Evolutionary conservation across 2,113 vertebrate species (phyloP), one percentile per base, ranked within the genome.

Genomic region (Melanerpes aurifrons): DNA sequence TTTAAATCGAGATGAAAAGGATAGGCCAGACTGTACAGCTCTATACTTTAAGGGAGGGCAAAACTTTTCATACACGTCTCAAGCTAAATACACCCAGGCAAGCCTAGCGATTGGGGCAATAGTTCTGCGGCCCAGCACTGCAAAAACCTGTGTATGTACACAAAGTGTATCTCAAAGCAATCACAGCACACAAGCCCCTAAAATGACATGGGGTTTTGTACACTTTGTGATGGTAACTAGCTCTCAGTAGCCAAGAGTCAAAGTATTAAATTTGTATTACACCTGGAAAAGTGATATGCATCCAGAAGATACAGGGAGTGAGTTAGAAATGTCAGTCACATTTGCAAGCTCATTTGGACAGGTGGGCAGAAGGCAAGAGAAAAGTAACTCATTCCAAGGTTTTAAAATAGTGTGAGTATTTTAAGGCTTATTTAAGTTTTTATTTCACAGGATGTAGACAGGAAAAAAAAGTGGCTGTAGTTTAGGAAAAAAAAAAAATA

Each of bases 391-490:
- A 10, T 57, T 94, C 92, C 95, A 97, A 96, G 89, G 90, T 97
- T 97, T 95, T 95, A 94, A 92, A 61, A 45, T 76, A 69, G 95
- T 92, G 82, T 96, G 74, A 89, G 40, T 95, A 91, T 74, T 97
- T 98, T 98, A 98, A 98, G 98, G 98, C 97, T 97, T 91, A 64
- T 40, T 97, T 94, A 96, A 97, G 83, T 91, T 91, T 85, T 96
- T 90, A 87, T 94, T 96, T 97, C 95, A 96, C 94, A 97, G 94
- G 81, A 91, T 75, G 88, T 62, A 95, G 89, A 95, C 89, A 96
- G 74, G 82, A 82, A 82, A 96, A 96, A 96, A 83, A 61, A 72
- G 19, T 62, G 79, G 66, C 89, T 92, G 87, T 95, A 94, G 95
- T 25, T 78, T 43, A 18, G 31, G 57, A 72, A 64, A 35, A 63